Conservation (phyloP, 2,113 vertebrate species). For the Drymodes brunneopygia region DNA sequence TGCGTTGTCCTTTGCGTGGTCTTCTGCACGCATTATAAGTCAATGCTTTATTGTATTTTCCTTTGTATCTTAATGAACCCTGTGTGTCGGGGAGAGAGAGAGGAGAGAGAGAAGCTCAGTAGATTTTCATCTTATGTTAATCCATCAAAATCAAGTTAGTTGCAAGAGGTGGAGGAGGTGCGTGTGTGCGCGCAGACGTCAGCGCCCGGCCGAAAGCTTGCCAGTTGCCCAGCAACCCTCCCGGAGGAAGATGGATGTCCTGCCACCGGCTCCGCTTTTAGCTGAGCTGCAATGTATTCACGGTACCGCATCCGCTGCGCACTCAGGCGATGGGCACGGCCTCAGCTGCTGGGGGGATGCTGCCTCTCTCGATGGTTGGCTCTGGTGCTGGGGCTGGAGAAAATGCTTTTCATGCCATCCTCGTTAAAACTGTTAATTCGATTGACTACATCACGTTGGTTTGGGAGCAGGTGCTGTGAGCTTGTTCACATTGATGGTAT, state of each 20-base stretch:
- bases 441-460: background rate
- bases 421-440: conserved; percentile 18
- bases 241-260: conserved; percentile 78
- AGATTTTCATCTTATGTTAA: conserved; percentile 75
- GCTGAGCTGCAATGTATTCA: conserved; percentile 62
- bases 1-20: background rate
- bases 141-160: conserved; percentile 85
- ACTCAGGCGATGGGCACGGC: background rate
- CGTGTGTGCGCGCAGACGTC: conserved; percentile 65
- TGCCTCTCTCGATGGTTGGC: background rate
- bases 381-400: background rate
- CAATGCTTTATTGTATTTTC: conserved; percentile 10
- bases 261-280: conserved; percentile 66
- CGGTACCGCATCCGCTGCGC: background rate
- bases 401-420: background rate
- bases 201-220: conserved; percentile 76
- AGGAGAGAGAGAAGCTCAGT: conserved; percentile 21
- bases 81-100: background rate
- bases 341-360: background rate
- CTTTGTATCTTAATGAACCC: conserved; percentile 59
- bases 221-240: conserved; percentile 81
- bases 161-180: conserved; percentile 70
- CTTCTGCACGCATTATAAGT: background rate
- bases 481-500: background rate
- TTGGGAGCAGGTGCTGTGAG: conserved; percentile 16